These are phyloP conservation scores for Fistularia tabacaria DNA, from an alignment of 2,797 vertebrate genomes.

Conservation along the genomic window DNA sequence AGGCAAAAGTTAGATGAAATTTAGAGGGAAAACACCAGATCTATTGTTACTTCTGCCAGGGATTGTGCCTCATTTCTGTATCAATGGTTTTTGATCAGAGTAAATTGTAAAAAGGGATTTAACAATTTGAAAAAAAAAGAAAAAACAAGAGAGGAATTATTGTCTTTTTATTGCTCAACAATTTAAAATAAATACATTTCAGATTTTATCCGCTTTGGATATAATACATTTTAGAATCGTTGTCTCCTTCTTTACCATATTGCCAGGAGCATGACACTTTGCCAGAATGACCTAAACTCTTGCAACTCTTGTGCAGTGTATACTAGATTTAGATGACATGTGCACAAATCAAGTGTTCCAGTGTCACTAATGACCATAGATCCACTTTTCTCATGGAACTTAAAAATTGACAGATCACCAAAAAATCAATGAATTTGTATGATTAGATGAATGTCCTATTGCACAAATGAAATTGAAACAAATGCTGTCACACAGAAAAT, in stretches of 20 bases:
- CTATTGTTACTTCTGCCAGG: constrained; percentile 14
- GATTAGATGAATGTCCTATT: too few species aligned
- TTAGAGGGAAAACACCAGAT: constrained; percentile 17
- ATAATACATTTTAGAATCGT: not conserved
- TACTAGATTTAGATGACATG: not conserved
- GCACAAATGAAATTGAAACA: too few species aligned
- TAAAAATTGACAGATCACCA: not conserved
- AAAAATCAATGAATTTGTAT: too few species aligned
- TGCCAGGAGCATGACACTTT: not conserved
- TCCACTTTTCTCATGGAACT: not conserved
- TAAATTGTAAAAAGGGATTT: constrained; percentile 4
- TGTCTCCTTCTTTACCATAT: too few species aligned
- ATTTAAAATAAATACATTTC: not conserved
- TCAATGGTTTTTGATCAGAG: constrained; percentile 6
- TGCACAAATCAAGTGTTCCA: not conserved
- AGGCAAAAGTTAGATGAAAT: constrained; percentile 10
- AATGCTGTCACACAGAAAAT: too few species aligned
- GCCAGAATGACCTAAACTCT: constrained; percentile 30
- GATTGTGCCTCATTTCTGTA: not conserved
- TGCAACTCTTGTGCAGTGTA: not conserved
- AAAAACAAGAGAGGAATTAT: not conserved
- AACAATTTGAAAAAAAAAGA: constrained; percentile 1
- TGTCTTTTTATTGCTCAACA: not conserved
- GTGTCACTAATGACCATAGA: not conserved
- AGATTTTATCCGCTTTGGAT: too few species aligned